Evolutionary conservation across 2,113 vertebrate genomes (phyloP).

Genomic region (Aviceda subcristata): DNA sequence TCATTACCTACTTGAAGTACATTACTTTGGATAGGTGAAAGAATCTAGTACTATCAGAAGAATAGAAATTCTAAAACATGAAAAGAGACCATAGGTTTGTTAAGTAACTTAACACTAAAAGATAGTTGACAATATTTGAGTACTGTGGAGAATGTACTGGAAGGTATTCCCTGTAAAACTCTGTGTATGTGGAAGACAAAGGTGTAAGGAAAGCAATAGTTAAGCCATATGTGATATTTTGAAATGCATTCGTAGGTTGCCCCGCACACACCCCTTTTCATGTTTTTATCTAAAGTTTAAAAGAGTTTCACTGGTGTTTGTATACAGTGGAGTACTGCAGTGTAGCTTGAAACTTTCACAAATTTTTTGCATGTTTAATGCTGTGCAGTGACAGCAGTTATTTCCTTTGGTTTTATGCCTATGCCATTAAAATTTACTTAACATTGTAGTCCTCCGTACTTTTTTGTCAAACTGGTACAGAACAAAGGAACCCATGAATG

Average conservation of each 20-base stretch:
- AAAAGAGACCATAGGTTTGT: not conserved
- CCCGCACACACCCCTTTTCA: rapidly evolving
- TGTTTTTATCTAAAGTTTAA: not conserved
- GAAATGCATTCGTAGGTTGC: not conserved
- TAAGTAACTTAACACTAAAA: not conserved
- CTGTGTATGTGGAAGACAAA: not conserved
- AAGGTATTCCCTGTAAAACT: not conserved
- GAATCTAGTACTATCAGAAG: not conserved
- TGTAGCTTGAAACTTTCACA: not conserved
- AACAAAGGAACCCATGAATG: not conserved
- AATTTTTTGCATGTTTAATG: not conserved
- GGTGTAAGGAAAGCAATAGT: not conserved
- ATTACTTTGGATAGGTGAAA: not conserved
- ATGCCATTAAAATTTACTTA: not conserved
- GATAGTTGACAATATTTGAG: not conserved
- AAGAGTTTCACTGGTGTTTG: not conserved
- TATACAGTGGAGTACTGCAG: not conserved
- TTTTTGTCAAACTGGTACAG: not conserved
- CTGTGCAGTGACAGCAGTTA: not conserved
- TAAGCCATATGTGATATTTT: not conserved
- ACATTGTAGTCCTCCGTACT: not conserved
- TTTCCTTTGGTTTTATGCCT: not conserved
- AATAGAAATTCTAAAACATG: not conserved
- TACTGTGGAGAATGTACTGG: not conserved
- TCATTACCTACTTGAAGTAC: not conserved